A percentile compares a stretch with the other conserved stretches of the same genome.
Evolutionary conservation across 2,888 invertebrate genomes (phyloP).

Genomic region (Malthinus flaveolus): DNA sequence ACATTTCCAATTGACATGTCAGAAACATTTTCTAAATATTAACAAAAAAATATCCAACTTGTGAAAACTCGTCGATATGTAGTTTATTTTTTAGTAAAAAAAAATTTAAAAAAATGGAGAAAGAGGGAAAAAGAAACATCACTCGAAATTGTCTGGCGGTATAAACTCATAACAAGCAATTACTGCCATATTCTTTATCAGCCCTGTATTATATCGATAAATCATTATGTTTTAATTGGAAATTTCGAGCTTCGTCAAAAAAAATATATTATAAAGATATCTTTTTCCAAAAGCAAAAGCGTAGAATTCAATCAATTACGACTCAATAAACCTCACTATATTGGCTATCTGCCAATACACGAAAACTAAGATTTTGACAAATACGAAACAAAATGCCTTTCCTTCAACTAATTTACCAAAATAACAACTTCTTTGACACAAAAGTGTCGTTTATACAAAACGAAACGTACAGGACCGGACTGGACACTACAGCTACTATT

Average conservation of each 20-base stretch:
- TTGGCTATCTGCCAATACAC: conserved; percentile 18
- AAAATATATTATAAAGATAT: conserved; percentile 22
- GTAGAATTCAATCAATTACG: conserved; percentile 27
- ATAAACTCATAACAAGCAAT: conserved; percentile 16
- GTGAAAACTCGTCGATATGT: too few species aligned
- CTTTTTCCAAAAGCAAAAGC: conserved; percentile 17
- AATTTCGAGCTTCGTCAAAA: conserved; percentile 11
- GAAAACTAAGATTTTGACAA: too few species aligned
- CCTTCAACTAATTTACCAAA: too few species aligned
- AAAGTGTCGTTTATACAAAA: too few species aligned
- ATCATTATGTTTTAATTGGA: conserved; percentile 30
- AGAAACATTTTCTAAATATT: too few species aligned
- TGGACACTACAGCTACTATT: too few species aligned
- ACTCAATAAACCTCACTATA: conserved; percentile 25
- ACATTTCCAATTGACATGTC: too few species aligned
- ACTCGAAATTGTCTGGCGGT: neutral
- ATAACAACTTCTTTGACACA: too few species aligned
- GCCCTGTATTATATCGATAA: conserved; percentile 27
- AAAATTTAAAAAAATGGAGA: neutral
- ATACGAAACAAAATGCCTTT: too few species aligned
- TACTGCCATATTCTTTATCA: conserved; percentile 13
- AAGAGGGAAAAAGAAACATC: too few species aligned
- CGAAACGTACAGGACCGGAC: too few species aligned
- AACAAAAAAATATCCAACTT: too few species aligned
- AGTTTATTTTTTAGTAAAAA: neutral